Conservation (phyloP, 1,140 invertebrate genomes). For the Eciton burchellii region DNA sequence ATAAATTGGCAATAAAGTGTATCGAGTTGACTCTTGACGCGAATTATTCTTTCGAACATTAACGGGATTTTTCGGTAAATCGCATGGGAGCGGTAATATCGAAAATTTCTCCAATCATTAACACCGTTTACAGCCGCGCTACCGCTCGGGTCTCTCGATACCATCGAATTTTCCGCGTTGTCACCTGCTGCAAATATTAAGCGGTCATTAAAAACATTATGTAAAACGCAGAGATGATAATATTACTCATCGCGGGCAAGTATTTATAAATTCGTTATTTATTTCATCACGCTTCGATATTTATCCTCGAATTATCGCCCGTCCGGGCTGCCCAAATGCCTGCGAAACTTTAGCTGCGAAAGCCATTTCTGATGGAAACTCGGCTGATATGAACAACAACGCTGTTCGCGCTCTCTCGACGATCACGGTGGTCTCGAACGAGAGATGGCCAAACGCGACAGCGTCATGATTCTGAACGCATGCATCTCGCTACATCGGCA, state of each 20-base stretch:
- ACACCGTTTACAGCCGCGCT: conserved; percentile 49
- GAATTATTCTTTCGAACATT: conserved; percentile 48
- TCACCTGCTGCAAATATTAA: conserved; percentile 54
- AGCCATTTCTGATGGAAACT: conserved; percentile 35
- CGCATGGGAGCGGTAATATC: conserved; percentile 37
- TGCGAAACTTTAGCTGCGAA: conserved; percentile 7
- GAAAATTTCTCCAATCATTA: conserved; percentile 50
- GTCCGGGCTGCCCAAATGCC: not conserved
- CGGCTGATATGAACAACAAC: conserved; percentile 3
- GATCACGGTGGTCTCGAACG: conserved; percentile 51
- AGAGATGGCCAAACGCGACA: conserved; percentile 32
- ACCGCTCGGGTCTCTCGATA: conserved; percentile 48
- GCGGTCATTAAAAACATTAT: conserved; percentile 45
- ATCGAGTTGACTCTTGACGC: conserved; percentile 29
- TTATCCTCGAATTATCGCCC: not conserved
- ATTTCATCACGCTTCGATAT: conserved; percentile 34
- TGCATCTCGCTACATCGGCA: conserved; percentile 27
- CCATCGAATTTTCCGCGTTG: conserved; percentile 45
- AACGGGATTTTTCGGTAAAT: conserved; percentile 33
- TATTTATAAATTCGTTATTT: conserved; percentile 35
- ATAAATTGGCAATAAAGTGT: conserved; percentile 41
- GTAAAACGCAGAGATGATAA: not conserved
- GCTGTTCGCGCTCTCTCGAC: no score
- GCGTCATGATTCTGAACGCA: conserved; percentile 38
- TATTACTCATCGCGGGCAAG: conserved; percentile 7